Base-by-base conservation (phyloP, 2,888 invertebrate genomes). In the Slavum lentiscoides region DNA sequence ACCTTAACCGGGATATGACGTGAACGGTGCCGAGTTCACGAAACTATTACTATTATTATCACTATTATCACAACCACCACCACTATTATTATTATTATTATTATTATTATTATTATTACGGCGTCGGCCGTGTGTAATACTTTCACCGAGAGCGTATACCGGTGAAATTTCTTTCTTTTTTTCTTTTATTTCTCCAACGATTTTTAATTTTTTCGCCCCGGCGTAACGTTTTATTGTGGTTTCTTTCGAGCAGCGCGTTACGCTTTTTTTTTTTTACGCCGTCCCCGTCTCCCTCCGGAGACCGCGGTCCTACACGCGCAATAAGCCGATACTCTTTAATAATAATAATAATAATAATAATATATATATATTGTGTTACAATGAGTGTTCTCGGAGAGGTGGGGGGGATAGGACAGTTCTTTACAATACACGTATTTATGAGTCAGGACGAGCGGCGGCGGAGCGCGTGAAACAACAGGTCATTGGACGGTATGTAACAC, bases 1-100 rank as follows among this genome's bases (percentile, higher is more conserved):
- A 77, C 77, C 77, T 77, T 77, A 77, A 76, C 75, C 75, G 75
- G 75, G 68, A 75, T 75, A 67, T 75, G 75, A 75, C 75, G 75
- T 68, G 75, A 75, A 77, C 77, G 69, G 61, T 30, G 66, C 23
- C 37, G 76, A 37, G 77, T 77, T 77, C 77, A 77, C 55, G 61
- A 77, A 77, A 70, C 77, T 77, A 77, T 62, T 77, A 77, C 23
- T 30, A 43, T 43, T 37, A 64, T 37, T 64, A 64, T n/a, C n/a
- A n/a, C n/a, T n/a, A n/a, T n/a, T n/a, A n/a, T n/a, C n/a, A n/a
- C n/a, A n/a, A n/a, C n/a, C n/a, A n/a, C n/a, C n/a, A n/a, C n/a
- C n/a, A n/a, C n/a, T n/a, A n/a, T 30, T 30, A 30, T 30, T 30
- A 30, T 30, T 30, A 30, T 30, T 30, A 30, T 64, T 62, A 62